phyloP scores from a whole-genome alignment of 2,888 invertebrate genomes.

The Campoletis raptor region DNA sequence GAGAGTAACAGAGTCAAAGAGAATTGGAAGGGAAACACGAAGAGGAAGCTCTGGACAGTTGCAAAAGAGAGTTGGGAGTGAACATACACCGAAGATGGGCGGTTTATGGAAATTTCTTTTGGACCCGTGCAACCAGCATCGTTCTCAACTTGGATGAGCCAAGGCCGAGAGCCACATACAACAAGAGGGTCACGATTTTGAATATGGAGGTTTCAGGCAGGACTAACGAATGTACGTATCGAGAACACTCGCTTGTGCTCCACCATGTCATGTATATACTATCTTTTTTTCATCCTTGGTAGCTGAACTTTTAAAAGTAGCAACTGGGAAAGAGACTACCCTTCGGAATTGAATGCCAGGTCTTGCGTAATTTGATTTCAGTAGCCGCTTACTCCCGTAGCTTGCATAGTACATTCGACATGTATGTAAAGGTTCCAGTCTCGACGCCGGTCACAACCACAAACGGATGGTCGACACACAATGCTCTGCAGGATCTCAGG shows the following conservation, averaged over 20 bases:
- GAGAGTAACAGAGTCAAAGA: conserved; percentile 37
- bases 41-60: conserved; percentile 53
- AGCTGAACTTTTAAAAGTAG: conserved; percentile 20
- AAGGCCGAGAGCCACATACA: conserved; percentile 36
- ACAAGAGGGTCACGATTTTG: conserved; percentile 48
- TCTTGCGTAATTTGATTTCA: conserved; percentile 69
- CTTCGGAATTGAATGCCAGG: conserved; percentile 64
- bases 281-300: conserved; percentile 52
- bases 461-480: conserved; percentile 3
- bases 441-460: conserved; percentile 16
- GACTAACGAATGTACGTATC: conserved; percentile 32
- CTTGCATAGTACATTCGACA: conserved; percentile 53
- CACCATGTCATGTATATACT: conserved; percentile 33
- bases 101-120: conserved; percentile 80
- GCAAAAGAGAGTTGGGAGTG: conserved; percentile 46
- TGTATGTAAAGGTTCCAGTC: conserved; percentile 4
- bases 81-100: conserved; percentile 72
- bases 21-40: conserved; percentile 54
- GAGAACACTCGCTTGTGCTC: conserved; percentile 18
- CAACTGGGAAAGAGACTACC: conserved; percentile 39
- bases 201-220: not conserved
- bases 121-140: conserved; percentile 70
- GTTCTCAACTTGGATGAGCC: conserved; percentile 53
- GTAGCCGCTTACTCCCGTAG: conserved; percentile 34
- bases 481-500: conserved; percentile 18